Percentiles rank a stretch among this genome's conserved stretches.
phyloP scores from a whole-genome alignment of 1,140 invertebrate species.

The Drosophila simulans region DNA sequence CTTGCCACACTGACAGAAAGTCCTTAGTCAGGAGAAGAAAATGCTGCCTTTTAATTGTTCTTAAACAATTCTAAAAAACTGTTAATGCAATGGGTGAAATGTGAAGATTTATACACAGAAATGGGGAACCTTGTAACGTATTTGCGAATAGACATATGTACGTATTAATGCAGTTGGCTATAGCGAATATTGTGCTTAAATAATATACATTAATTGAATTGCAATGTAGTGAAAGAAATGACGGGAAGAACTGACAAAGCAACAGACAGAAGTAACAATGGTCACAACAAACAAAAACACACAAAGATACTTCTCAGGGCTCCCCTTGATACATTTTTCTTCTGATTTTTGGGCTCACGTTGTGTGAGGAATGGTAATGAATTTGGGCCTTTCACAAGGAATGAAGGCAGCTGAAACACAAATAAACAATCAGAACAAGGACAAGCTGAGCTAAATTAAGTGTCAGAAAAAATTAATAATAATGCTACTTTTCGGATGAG shows the following conservation, averaged over 20 bases:
- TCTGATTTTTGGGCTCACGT: slow-evolving; percentile 1
- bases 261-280: slow-evolving; percentile 7
- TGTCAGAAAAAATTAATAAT: slow-evolving; percentile 40
- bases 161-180: too few species aligned
- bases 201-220: too few species aligned
- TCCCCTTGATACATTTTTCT: slow-evolving; percentile 26
- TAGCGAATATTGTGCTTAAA: too few species aligned
- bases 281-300: slow-evolving; percentile 51
- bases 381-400: slow-evolving; percentile 27
- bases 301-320: slow-evolving; percentile 40
- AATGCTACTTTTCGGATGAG: neutral
- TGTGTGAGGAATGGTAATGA: slow-evolving; percentile 61
- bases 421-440: slow-evolving; percentile 62
- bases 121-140: too few species aligned
- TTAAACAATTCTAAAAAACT: slow-evolving; percentile 4
- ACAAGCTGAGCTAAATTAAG: slow-evolving; percentile 26
- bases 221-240: slow-evolving; percentile 7
- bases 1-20: neutral
- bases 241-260: slow-evolving; percentile 27
- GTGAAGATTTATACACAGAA: too few species aligned
- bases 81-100: too few species aligned
- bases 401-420: slow-evolving; percentile 52
- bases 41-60: slow-evolving; percentile 20
- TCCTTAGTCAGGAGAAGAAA: neutral
- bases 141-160: neutral